phyloP scores from a whole-genome alignment of 1,140 invertebrate species.

The Heterodera schachtii region DNA sequence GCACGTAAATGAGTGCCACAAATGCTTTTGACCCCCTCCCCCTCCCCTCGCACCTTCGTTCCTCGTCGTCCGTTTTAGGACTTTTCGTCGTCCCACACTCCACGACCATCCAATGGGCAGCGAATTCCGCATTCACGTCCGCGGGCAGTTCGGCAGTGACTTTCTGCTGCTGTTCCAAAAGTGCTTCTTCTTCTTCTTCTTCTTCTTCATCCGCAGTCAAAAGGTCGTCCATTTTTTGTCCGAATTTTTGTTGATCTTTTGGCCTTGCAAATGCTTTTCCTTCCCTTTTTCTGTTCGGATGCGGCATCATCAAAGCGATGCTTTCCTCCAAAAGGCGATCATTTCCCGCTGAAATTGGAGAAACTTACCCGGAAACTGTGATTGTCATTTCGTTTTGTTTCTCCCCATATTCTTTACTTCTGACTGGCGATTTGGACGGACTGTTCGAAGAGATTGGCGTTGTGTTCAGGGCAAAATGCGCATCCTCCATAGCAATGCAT shows the following conservation, averaged over 20 bases:
- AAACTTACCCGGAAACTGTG: not conserved
- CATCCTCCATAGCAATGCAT: not conserved
- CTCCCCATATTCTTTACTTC: not conserved
- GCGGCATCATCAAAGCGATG: slow-evolving; percentile 32
- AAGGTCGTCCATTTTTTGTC: not conserved
- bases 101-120: slow-evolving; percentile 12
- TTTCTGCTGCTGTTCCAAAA: not conserved
- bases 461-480: slow-evolving; percentile 5
- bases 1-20: not conserved
- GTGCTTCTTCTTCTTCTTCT: no score
- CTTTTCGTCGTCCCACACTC: not conserved
- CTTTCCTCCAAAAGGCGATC: slow-evolving; percentile 31
- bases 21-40: not conserved
- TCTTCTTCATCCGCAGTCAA: not conserved
- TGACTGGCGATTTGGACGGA: slow-evolving; percentile 15
- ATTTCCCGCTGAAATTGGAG: slow-evolving; percentile 16
- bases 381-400: not conserved
- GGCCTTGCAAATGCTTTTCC: not conserved
- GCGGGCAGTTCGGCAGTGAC: not conserved
- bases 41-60: no score
- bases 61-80: not conserved
- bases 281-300: not conserved
- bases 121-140: not conserved
- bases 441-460: slow-evolving; percentile 29
- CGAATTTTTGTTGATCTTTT: not conserved